Evolutionary conservation across 2,797 vertebrate species (phyloP).

Genomic region (Myotis myotis): DNA sequence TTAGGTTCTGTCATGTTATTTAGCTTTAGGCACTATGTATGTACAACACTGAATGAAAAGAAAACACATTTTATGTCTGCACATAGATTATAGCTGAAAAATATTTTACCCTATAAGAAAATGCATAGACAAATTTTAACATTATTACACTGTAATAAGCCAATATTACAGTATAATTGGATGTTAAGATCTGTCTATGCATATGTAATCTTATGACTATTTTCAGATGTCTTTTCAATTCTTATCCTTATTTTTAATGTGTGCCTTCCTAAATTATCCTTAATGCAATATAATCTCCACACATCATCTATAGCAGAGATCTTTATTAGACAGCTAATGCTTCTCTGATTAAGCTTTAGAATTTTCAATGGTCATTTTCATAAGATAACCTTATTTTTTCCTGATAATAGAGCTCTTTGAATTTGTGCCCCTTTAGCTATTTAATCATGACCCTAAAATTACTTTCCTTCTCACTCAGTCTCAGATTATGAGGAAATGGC

Average conservation of each 20-base stretch:
- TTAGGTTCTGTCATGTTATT: not conserved
- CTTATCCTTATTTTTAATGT: not conserved
- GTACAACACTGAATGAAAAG: not conserved
- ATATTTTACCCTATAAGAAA: not conserved
- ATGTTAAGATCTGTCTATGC: too few species aligned
- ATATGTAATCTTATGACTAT: not conserved
- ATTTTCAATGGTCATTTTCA: conserved; percentile 53
- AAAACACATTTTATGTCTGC: not conserved
- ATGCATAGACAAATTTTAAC: not conserved
- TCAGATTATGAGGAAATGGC: not conserved
- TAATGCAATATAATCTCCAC: not conserved
- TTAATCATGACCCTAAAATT: not conserved
- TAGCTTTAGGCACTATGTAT: not conserved
- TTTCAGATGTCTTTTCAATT: conserved; percentile 17
- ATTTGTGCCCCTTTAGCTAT: not conserved
- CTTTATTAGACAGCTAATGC: not conserved
- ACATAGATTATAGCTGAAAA: not conserved
- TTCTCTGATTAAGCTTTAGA: conserved; percentile 16
- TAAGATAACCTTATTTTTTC: conserved; percentile 39
- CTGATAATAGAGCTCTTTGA: conserved; percentile 3
- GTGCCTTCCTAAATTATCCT: not conserved
- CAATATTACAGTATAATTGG: too few species aligned
- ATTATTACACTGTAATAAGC: not conserved
- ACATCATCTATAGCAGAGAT: not conserved
- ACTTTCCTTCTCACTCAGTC: not conserved